Evolutionary conservation across 2,888 invertebrate genomes (phyloP).

Genomic region (Eupithecia inturbata): DNA sequence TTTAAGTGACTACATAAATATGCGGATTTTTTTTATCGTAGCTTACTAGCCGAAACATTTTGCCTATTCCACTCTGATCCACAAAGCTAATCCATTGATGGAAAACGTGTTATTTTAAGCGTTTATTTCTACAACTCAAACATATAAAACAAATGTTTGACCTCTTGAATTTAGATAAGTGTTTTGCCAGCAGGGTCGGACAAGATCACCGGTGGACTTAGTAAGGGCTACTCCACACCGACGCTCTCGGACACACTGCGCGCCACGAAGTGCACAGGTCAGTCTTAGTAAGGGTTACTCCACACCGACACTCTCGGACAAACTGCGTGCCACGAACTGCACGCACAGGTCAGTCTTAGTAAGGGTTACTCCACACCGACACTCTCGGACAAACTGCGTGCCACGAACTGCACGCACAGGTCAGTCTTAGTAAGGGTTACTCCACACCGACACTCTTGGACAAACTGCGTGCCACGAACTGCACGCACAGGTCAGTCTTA

Average conservation of each 20-base stretch:
- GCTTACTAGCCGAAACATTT: neutral
- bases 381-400: conserved; percentile 76
- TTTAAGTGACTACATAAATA: neutral
- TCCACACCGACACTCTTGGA: conserved; percentile 74
- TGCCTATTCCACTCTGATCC: no score
- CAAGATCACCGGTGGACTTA: conserved; percentile 70
- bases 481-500: conserved; percentile 73
- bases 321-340: conserved; percentile 77
- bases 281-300: conserved; percentile 70
- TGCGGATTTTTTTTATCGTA: neutral
- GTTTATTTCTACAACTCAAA: no score
- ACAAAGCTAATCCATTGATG: no score
- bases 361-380: conserved; percentile 76
- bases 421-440: conserved; percentile 70
- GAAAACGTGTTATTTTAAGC: no score
- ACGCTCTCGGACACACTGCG: conserved; percentile 77
- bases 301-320: conserved; percentile 73
- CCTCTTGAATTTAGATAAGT: neutral
- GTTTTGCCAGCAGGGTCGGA: conserved; percentile 68
- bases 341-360: conserved; percentile 68
- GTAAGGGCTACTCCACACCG: conserved; percentile 76
- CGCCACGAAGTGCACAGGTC: conserved; percentile 78
- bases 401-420: conserved; percentile 80
- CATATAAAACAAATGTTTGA: neutral
- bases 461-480: conserved; percentile 75